Conservation (phyloP, 2,888 invertebrate species). For the Entomobrya proxima region DNA sequence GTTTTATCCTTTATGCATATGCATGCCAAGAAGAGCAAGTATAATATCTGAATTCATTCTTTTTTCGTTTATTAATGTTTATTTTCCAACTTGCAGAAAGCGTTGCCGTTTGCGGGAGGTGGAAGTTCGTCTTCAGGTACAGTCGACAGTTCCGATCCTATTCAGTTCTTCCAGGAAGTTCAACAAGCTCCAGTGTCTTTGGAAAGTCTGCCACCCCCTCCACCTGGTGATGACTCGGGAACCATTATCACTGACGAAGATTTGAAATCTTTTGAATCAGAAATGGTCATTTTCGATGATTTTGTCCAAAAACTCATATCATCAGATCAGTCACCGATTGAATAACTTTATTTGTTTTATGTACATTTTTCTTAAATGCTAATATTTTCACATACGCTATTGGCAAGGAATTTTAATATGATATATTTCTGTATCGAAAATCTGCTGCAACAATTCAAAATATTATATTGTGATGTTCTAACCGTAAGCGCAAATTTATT, state of each 20-base stretch:
- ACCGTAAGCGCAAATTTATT: conserved; percentile 39
- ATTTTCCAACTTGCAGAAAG: conserved; percentile 57
- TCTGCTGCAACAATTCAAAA: background rate
- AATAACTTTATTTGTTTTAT: conserved; percentile 38
- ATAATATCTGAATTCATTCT: background rate
- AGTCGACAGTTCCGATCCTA: conserved; percentile 81
- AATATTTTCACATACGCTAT: conserved; percentile 39
- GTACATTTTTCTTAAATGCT: conserved; percentile 14
- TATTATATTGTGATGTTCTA: conserved; percentile 33
- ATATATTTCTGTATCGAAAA: conserved; percentile 2
- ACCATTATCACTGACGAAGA: conserved; percentile 78
- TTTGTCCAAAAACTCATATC: conserved; percentile 77
- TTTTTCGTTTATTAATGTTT: background rate
- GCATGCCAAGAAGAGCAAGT: background rate
- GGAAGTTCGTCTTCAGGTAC: conserved; percentile 63
- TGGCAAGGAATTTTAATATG: conserved; percentile 28
- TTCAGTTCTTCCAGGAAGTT: conserved; percentile 88
- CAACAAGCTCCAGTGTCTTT: conserved; percentile 82
- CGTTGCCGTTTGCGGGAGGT: conserved; percentile 63
- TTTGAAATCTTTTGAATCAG: conserved; percentile 86
- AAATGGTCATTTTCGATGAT: conserved; percentile 86
- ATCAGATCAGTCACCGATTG: conserved; percentile 55
- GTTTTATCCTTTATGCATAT: conserved; percentile 75
- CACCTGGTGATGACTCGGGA: conserved; percentile 48
- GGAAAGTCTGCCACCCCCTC: conserved; percentile 58